A percentile compares a stretch with the other conserved stretches of the same genome.
These are phyloP conservation scores for Piprites chloris DNA, from an alignment of 2,113 vertebrate species.

Conservation along the genomic window DNA sequence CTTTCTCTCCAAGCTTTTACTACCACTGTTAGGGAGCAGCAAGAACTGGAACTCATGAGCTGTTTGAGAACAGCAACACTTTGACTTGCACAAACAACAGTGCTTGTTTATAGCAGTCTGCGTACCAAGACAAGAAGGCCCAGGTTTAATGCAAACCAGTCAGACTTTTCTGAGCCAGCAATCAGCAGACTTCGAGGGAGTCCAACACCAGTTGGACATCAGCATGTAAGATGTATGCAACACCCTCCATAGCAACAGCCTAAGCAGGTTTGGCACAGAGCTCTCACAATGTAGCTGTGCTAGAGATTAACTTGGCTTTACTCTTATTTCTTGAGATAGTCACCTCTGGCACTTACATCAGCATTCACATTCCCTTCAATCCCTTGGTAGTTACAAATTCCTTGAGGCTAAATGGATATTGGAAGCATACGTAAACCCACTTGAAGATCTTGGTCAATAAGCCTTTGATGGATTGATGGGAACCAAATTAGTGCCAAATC, in stretches of 20 bases:
- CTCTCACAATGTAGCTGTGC: not conserved
- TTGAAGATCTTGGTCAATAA: constrained; percentile 3
- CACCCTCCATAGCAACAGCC: not conserved
- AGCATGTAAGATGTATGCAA: not conserved
- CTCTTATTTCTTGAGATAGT: constrained; percentile 5
- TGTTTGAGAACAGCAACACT: constrained; percentile 1
- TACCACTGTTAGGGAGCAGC: not conserved
- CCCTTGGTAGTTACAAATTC: constrained; percentile 25
- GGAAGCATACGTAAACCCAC: constrained; percentile 11
- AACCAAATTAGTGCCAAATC: not conserved
- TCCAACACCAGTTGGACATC: not conserved
- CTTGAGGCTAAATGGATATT: constrained; percentile 28
- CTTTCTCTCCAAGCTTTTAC: constrained; percentile 6
- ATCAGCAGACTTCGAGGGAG: not conserved
- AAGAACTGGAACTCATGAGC: not conserved
- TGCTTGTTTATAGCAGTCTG: not conserved
- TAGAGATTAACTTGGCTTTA: constrained; percentile 32
- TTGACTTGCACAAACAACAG: constrained; percentile 2
- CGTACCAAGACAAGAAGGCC: not conserved
- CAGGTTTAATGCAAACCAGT: not conserved
- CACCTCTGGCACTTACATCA: not conserved
- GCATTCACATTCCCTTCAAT: not conserved
- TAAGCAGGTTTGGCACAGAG: not conserved
- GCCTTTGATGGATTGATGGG: not conserved
- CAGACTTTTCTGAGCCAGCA: not conserved